Evolutionary conservation across 2,797 vertebrate species (phyloP).

Genomic region (Poeciliopsis presidionis): DNA sequence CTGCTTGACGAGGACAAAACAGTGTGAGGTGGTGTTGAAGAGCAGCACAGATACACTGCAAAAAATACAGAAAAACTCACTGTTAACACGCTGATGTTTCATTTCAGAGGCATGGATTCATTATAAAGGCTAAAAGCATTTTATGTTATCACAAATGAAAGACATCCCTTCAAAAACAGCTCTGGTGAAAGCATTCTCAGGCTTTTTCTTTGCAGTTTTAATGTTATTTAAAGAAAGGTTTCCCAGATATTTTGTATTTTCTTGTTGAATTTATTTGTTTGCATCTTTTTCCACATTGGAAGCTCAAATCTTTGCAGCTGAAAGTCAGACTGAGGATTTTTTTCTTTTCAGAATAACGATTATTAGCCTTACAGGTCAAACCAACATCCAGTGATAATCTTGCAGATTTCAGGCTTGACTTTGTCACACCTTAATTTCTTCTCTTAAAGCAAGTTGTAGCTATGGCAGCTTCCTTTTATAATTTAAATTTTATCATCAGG

Average conservation of each 20-base stretch:
- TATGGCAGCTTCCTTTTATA: background rate
- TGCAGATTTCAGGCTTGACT: background rate
- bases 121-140: background rate
- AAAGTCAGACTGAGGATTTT: background rate
- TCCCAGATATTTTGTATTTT: background rate
- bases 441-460: background rate
- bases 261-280: background rate
- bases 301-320: background rate
- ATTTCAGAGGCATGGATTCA: background rate
- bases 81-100: background rate
- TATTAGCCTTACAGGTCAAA: background rate
- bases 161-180: background rate
- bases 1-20: constrained; percentile 96
- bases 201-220: background rate
- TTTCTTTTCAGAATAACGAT: background rate
- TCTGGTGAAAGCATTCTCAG: background rate
- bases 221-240: background rate
- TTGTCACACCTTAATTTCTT: background rate
- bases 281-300: background rate
- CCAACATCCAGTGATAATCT: background rate
- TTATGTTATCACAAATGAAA: background rate
- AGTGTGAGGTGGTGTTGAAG: constrained; percentile 90
- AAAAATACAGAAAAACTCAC: constrained; percentile 4
- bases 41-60: constrained; percentile 90
- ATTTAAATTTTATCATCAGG: background rate